Evolutionary conservation across 2,113 vertebrate genomes (phyloP).

Genomic region (Rhabdornis inornatus): DNA sequence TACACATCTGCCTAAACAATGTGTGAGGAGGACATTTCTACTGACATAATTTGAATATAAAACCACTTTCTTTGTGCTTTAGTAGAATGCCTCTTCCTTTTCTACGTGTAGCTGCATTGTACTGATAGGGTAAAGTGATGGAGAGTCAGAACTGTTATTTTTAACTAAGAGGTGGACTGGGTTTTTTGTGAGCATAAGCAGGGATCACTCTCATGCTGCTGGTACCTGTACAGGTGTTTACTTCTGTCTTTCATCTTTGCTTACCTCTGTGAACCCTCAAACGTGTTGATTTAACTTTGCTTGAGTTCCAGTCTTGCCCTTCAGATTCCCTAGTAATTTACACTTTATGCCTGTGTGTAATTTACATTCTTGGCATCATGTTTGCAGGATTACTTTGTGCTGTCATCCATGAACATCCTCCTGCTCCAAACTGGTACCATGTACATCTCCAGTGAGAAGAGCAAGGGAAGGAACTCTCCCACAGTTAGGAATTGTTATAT

Average conservation of each 20-base stretch:
- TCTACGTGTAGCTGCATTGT: neutral
- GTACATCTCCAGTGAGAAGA: neutral
- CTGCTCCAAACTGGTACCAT: neutral
- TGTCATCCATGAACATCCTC: slow-evolving; percentile 27
- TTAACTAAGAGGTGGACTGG: neutral
- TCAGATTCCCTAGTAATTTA: slow-evolving; percentile 50
- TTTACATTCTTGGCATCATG: neutral
- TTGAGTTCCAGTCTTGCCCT: slow-evolving; percentile 10
- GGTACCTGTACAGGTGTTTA: slow-evolving; percentile 40
- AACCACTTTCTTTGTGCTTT: neutral
- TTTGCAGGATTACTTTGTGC: slow-evolving; percentile 45
- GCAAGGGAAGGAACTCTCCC: neutral
- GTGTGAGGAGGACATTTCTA: neutral
- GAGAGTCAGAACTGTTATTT: neutral
- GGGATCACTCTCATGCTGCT: neutral
- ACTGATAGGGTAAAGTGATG: neutral
- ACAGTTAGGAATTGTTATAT: neutral
- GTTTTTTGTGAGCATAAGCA: neutral
- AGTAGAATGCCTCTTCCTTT: neutral
- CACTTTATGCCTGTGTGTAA: neutral
- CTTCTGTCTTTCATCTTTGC: slow-evolving; percentile 30
- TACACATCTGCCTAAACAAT: neutral
- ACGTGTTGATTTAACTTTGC: slow-evolving; percentile 50
- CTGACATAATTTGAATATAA: neutral
- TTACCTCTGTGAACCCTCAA: slow-evolving; percentile 26